Conservation (phyloP, 2,797 vertebrate genomes). For the Alosa sapidissima region DNA sequence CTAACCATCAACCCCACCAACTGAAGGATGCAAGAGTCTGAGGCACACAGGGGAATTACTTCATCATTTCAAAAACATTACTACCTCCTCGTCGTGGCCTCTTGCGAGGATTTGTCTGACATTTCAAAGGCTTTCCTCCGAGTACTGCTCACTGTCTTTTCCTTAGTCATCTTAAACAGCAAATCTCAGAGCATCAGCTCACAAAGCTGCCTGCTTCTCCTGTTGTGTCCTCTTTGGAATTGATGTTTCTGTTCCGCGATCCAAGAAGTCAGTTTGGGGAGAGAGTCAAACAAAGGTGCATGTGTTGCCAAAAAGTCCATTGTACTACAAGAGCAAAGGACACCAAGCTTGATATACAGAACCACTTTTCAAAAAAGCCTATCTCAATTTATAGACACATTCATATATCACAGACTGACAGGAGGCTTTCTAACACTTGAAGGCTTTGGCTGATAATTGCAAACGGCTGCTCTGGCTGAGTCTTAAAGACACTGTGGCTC, state of each 20-base stretch:
- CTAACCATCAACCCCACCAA: slow-evolving; percentile 8
- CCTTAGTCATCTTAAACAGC: slow-evolving; percentile 59
- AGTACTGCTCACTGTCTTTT: slow-evolving; percentile 56
- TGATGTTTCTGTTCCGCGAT: slow-evolving; percentile 73
- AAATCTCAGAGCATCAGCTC: slow-evolving; percentile 69
- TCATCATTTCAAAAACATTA: slow-evolving; percentile 65
- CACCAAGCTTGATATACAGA: slow-evolving; percentile 69
- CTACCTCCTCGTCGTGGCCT: slow-evolving; percentile 63
- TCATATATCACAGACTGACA: slow-evolving; percentile 57
- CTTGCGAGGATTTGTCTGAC: slow-evolving; percentile 65
- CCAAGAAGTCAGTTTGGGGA: slow-evolving; percentile 75
- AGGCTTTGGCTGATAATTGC: slow-evolving; percentile 37
- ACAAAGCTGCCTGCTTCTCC: slow-evolving; percentile 74
- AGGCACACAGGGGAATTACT: slow-evolving; percentile 53
- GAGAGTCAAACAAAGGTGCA: slow-evolving; percentile 68
- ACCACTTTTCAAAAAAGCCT: slow-evolving; percentile 60
- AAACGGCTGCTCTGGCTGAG: slow-evolving; percentile 24
- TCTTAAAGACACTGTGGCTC: slow-evolving; percentile 2
- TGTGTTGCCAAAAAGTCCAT: slow-evolving; percentile 73
- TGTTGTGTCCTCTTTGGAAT: slow-evolving; percentile 76
- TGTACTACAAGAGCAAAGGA: slow-evolving; percentile 61
- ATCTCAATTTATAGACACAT: slow-evolving; percentile 46
- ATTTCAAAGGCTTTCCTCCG: slow-evolving; percentile 71
- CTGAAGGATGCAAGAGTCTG: slow-evolving; percentile 44
- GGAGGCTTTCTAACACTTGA: slow-evolving; percentile 37